Evolutionary conservation across 2,888 invertebrate genomes (phyloP), one percentile per base, ranked within the genome.

Genomic region (Drosophila paracracens): DNA sequence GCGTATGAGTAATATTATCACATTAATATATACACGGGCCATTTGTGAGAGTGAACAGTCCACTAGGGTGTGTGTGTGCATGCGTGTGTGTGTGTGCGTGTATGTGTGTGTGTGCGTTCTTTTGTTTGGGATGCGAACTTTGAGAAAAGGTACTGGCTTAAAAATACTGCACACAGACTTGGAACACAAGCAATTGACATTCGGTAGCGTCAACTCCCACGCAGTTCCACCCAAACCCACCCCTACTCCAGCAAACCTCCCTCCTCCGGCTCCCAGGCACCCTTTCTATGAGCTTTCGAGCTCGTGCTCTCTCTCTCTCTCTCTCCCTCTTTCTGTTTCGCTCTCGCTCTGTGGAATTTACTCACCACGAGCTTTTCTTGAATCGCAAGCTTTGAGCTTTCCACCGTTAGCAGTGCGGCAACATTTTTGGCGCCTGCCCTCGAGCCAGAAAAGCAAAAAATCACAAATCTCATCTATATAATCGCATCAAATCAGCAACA

Each of bases 161-260:
- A 81, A 77, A 76, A 82, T 65, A 79, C 75, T 74, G 81, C 75
- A 80, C 71, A 72, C 73, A 70, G 81, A 59, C 83, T 78, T 70
- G 69, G 72, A 86, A 70, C 63, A 69, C 74, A 83, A 81, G 78
- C 81, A 89, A 86, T 81, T 83, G 89, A 88, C 87, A 88, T 88
- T 88, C 33, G 88, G 74, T 73, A 80, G 83, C 89, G 81, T 72
- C 70, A 72, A 77, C 83, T 83, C 74, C 81, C 77, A 73, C 87
- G 64, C 73, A 38, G 63, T 35, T 52, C 58, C 40, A 48, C 40
- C 53, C 29, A 21, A 54, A 2, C 65, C 46, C 33, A 10, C 53
- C 6, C 10, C 10, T 27, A 10, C 57, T 11, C 51, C 18, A 21
- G 21, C 43, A 2, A 6, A 21, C 5, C 18, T 31, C 25, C 29